phyloP scores from a whole-genome alignment of 2,797 vertebrate species.

The Enteromius paludinosus region DNA sequence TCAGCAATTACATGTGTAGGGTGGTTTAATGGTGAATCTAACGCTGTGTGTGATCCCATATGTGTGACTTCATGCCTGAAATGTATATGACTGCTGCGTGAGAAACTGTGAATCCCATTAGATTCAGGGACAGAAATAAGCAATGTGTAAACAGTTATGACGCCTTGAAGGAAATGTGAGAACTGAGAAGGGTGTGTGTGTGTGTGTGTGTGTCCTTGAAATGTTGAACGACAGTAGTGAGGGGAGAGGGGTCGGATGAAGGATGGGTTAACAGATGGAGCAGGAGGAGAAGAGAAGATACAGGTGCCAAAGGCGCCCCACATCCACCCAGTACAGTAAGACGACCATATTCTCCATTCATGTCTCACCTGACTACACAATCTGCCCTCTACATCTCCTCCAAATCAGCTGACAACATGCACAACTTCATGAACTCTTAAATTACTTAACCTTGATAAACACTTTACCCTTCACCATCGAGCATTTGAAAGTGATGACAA shows the following conservation, averaged over 20 bases:
- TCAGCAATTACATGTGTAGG: neutral
- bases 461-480: neutral
- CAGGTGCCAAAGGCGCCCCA: constrained; percentile 10
- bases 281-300: constrained; percentile 20
- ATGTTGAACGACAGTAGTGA: constrained; percentile 8
- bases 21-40: constrained; percentile 4
- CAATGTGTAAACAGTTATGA: constrained; percentile 40
- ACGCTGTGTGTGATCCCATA: neutral
- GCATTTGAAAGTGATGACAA: neutral
- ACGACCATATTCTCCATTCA: constrained; percentile 15
- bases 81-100: constrained; percentile 10
- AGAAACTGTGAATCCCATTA: constrained; percentile 39
- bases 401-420: constrained; percentile 23
- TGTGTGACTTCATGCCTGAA: constrained; percentile 33
- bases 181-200: constrained; percentile 5
- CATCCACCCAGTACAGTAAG: constrained; percentile 1
- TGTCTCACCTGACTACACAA: constrained; percentile 3
- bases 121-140: constrained; percentile 43
- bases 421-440: constrained; percentile 11
- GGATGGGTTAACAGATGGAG: constrained; percentile 45
- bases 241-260: constrained; percentile 36
- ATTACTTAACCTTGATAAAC: constrained; percentile 4
- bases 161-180: constrained; percentile 51
- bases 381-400: constrained; percentile 30
- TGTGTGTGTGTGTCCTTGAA: constrained; percentile 27